Evolutionary conservation across 2,797 vertebrate genomes (phyloP), one percentile per base, ranked within the genome.

Genomic region (Iguana delicatissima): DNA sequence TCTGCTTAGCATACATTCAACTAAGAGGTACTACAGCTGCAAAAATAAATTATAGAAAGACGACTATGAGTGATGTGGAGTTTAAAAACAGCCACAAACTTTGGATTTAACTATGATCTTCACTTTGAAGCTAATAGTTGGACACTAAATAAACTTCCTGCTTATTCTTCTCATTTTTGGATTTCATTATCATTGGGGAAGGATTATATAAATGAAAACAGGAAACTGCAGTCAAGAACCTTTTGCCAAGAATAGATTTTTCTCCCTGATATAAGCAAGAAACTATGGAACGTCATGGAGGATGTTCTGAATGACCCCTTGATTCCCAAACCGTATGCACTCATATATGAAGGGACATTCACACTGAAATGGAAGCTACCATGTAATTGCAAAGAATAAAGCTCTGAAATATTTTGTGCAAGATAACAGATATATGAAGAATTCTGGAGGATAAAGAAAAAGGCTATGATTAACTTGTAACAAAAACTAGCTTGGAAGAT

Each of bases 201-300:
- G 94, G 95, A 95, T 95, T 95, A 92, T 94, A 92, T 93, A 93
- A 92, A 93, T 89, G 92, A 92, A 91, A 95, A 86, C 91, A 95
- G 96, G 95, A 96, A 95, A 90, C 94, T 94, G 91, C 93, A 92
- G 88, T 72, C 92, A 26, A 92, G 90, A 93, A 88, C 55, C 62
- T 89, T 92, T 92, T 95, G 94, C 96, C 96, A 95, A 94, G 95
- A 93, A 95, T 93, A 90, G 92, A 91, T 96, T 82, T 73, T 93
- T 94, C 95, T 89, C 91, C 91, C 95, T 93, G 96, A 85, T 96
- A 94, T 93, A 94, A 94, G 89, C 88, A 95, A 95, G 94, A 95
- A 92, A 73, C 90, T 87, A 91, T 90, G 95, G 94, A 95, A 95
- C 92, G 77, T 94, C 85, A 0, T 88, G 89, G 94, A 94, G 86